A percentile compares a stretch with the other conserved stretches of the same genome.
Evolutionary conservation across 2,797 vertebrate species (phyloP).

Genomic region (Enteromius treurensis): DNA sequence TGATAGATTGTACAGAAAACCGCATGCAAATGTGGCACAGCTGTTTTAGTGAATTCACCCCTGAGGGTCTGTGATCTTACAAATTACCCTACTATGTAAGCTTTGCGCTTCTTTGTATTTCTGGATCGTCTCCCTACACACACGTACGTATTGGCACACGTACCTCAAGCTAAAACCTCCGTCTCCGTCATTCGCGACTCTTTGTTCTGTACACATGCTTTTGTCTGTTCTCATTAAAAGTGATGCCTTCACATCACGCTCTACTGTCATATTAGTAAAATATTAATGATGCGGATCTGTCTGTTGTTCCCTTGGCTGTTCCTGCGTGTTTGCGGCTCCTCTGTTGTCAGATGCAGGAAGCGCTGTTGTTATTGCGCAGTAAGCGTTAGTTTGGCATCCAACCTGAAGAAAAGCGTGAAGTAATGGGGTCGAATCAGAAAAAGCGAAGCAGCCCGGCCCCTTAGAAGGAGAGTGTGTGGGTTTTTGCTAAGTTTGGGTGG

Average conservation of each 20-base stretch:
- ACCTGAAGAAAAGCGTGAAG: slow-evolving; percentile 56
- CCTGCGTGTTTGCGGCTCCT: slow-evolving; percentile 29
- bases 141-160: neutral
- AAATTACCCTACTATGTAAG: slow-evolving; percentile 7
- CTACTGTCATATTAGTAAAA: slow-evolving; percentile 77
- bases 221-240: slow-evolving; percentile 80
- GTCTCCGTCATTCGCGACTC: slow-evolving; percentile 51
- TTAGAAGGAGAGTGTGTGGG: slow-evolving; percentile 57
- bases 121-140: slow-evolving; percentile 4
- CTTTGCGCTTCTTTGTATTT: slow-evolving; percentile 15
- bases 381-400: slow-evolving; percentile 46
- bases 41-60: slow-evolving; percentile 10
- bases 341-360: slow-evolving; percentile 29
- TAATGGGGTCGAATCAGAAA: slow-evolving; percentile 55
- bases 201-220: slow-evolving; percentile 68
- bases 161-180: slow-evolving; percentile 28
- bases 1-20: neutral
- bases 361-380: slow-evolving; percentile 26
- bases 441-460: slow-evolving; percentile 35
- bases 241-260: slow-evolving; percentile 73
- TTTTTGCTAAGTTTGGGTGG: slow-evolving; percentile 55
- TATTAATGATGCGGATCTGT: slow-evolving; percentile 71
- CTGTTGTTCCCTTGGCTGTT: slow-evolving; percentile 63
- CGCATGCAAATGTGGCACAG: neutral
- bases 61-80: slow-evolving; percentile 24